A percentile compares a stretch with the other conserved stretches of the same genome.
These are phyloP conservation scores for Chondrilla cf. caribensis DNA, from an alignment of 37 sponge, comb jelly and placozoan species.

Conservation along the genomic window DNA sequence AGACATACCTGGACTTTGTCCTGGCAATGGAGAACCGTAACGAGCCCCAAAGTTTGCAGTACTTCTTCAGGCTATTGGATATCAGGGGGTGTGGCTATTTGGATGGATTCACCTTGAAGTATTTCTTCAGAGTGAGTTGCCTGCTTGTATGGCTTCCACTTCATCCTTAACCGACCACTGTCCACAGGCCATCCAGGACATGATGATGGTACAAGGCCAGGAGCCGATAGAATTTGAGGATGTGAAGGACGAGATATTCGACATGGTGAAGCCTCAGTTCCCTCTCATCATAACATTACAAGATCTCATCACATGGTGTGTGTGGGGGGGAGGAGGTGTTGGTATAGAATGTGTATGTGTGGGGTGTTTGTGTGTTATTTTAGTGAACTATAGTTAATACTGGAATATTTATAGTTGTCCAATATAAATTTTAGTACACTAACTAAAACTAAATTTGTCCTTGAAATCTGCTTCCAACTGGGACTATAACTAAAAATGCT, in stretches of 20 bases:
- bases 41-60: constrained; percentile 92
- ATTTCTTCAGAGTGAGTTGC: constrained; percentile 77
- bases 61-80: constrained; percentile 91
- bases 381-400: too few relatives aligned
- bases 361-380: too few relatives aligned
- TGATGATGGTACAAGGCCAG: constrained; percentile 74
- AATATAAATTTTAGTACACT: too few relatives aligned
- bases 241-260: constrained; percentile 95
- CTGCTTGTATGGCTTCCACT: neutral
- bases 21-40: constrained; percentile 94
- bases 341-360: too few relatives aligned
- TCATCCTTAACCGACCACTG: too few relatives aligned
- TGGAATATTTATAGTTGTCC: too few relatives aligned
- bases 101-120: constrained; percentile 83
- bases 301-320: constrained; percentile 77
- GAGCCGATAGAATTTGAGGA: constrained; percentile 88
- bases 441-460: too few relatives aligned
- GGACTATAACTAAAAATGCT: too few relatives aligned
- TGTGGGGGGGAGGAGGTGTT: too few relatives aligned
- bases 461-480: too few relatives aligned
- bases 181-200: constrained; percentile 83
- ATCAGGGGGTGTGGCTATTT: constrained; percentile 74
- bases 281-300: constrained; percentile 78
- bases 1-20: constrained; percentile 97
- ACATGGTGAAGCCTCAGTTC: constrained; percentile 93